Percentiles rank a stretch among this genome's conserved stretches.
These are phyloP conservation scores for Microctenopoma lineatum DNA, from an alignment of 2,797 vertebrate genomes.

Conservation along the genomic window DNA sequence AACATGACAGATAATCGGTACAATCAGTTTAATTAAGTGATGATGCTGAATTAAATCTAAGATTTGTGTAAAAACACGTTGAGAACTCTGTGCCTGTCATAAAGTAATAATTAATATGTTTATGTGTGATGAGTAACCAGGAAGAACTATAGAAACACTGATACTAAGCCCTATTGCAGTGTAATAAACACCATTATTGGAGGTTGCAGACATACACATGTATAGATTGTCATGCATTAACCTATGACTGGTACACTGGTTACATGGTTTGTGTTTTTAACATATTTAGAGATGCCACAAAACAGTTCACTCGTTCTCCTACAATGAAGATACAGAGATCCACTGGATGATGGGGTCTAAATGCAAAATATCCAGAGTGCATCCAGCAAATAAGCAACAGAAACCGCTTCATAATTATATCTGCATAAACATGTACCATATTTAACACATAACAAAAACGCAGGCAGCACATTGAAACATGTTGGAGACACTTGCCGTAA, in stretches of 20 bases:
- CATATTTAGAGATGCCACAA: constrained; percentile 60
- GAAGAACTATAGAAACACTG: constrained; percentile 53
- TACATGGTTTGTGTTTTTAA: constrained; percentile 59
- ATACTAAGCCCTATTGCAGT: constrained; percentile 66
- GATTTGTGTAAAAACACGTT: too few species aligned
- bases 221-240: constrained; percentile 91
- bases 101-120: constrained; percentile 34
- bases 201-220: constrained; percentile 69
- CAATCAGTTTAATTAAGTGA: too few species aligned
- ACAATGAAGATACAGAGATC: constrained; percentile 37
- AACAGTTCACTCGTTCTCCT: constrained; percentile 47
- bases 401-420: constrained; percentile 27
- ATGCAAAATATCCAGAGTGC: constrained; percentile 41
- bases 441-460: constrained; percentile 43
- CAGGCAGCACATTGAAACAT: constrained; percentile 31
- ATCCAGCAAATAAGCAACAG: constrained; percentile 31
- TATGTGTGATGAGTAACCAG: constrained; percentile 38
- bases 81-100: too few species aligned
- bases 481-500: constrained; percentile 37
- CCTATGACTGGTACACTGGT: constrained; percentile 76
- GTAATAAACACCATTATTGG: constrained; percentile 69
- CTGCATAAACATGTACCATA: constrained; percentile 26
- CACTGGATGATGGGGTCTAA: constrained; percentile 24
- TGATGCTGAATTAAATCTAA: too few species aligned
- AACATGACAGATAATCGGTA: background rate